Evolutionary conservation across 37 sponge, comb jelly and placozoan species (phyloP), one percentile per base, ranked within the genome.

Genomic region (Mnemiopsis leidyi): DNA sequence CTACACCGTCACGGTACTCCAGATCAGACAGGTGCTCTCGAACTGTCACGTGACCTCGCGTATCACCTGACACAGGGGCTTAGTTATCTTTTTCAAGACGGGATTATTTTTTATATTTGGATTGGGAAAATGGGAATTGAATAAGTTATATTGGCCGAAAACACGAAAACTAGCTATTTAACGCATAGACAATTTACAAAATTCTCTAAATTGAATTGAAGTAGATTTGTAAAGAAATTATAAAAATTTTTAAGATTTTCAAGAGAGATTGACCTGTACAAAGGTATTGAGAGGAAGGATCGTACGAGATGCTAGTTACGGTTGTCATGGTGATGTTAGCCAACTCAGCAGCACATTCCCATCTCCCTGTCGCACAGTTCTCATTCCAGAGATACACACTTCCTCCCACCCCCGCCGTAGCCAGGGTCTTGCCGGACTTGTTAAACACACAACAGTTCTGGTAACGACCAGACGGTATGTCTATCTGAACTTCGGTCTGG

Each of bases 361-460:
- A 77, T 3, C 33, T 77, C 73, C 61, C 13, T 5, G 61, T 48
- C 13, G 13, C 61, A 48, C 13, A 18, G 61, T 48, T 48, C 61
- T 48, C 61, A 48, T 32, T 9, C 79, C 79, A 77, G 36, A 77
- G 79, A 32, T 31, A 77, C 0, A 77, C 35, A 77, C 35, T 32
- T 34, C 79, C 79, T 32, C 79, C 79, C 3, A 77, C 36, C 36
- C 79, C 79, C 9, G 79, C 79, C 16, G 79, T 77, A 34, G 35
- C 79, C 1, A 77, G 79, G 7, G 1, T 13, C 3, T 32, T 34
- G 1, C 36, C 36, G 20, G 34, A 20, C 1, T 32, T 34, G 36
- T 34, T 32, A 20, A 77, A 77, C 18, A 32, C 79, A 32, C 79
- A 77, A 20, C 79, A 77, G 79, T 77, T 77, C 79, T 77, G 79